These are phyloP conservation scores for Melanotaenia maccullochi DNA, from an alignment of 2,797 vertebrate genomes.

Conservation along the genomic window DNA sequence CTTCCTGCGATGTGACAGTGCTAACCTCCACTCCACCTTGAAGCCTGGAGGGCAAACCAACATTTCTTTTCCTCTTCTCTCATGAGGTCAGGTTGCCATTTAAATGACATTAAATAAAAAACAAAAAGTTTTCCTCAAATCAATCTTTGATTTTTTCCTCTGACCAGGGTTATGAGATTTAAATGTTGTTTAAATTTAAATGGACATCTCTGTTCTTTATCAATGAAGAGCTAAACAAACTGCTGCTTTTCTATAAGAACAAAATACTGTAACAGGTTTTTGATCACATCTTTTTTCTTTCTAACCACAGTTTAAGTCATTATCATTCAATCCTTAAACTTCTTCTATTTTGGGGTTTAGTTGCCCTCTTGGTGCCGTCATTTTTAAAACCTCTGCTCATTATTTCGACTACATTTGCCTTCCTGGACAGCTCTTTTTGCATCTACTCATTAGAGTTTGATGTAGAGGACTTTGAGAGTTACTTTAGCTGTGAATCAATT, in stretches of 20 bases:
- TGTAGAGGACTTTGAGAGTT: neutral
- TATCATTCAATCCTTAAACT: neutral
- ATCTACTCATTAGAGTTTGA: neutral
- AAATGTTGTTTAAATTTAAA: neutral
- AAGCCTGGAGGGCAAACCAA: neutral
- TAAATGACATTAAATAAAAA: neutral
- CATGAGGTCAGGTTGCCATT: neutral
- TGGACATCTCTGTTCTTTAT: neutral
- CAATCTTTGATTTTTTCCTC: neutral
- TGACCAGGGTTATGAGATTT: neutral
- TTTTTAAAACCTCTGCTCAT: neutral
- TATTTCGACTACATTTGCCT: neutral
- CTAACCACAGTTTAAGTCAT: neutral
- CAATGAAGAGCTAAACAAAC: neutral
- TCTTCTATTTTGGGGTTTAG: neutral
- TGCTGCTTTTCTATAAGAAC: neutral
- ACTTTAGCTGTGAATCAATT: neutral
- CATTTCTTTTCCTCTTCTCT: neutral
- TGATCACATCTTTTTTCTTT: neutral
- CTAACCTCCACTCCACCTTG: too few species aligned
- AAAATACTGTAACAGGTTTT: neutral
- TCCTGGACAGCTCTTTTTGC: neutral
- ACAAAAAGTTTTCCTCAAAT: neutral
- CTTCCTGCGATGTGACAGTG: too few species aligned
- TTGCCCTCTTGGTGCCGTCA: neutral